Conservation (phyloP, 53 echinoderm and acorn worm species). For the Apostichopus leukothele region DNA sequence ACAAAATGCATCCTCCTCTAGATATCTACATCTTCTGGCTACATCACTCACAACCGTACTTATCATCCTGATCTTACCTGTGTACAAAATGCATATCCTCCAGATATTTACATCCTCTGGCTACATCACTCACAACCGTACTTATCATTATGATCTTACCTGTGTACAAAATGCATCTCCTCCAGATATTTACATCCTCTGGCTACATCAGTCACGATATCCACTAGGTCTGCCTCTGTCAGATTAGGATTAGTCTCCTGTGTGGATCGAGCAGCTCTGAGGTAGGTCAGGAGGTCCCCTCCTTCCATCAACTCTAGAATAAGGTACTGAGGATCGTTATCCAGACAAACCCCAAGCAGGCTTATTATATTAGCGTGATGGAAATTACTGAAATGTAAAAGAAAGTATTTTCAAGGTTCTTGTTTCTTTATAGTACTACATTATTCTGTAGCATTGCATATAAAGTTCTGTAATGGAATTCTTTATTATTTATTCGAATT, state of each 20-base stretch:
- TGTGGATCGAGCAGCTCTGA: constrained; percentile 71
- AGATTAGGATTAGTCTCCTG: constrained; percentile 59
- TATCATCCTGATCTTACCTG: constrained; percentile 56
- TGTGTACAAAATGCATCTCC: constrained; percentile 91
- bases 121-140: constrained; percentile 55
- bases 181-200: constrained; percentile 93
- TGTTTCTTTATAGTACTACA: too few relatives aligned
- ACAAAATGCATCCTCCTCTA: constrained; percentile 92
- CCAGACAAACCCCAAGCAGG: constrained; percentile 89
- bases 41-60: constrained; percentile 52
- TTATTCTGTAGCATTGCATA: too few relatives aligned
- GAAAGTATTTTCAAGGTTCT: too few relatives aligned
- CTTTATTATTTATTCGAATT: too few relatives aligned
- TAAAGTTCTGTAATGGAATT: too few relatives aligned
- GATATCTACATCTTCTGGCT: constrained; percentile 81
- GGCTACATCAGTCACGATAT: constrained; percentile 83
- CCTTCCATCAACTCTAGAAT: constrained; percentile 98
- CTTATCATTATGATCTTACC: constrained; percentile 52
- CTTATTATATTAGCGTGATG: constrained; percentile 84
- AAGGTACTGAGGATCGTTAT: constrained; percentile 97
- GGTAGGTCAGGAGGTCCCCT: constrained; percentile 86
- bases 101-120: constrained; percentile 85
- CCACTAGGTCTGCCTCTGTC: constrained; percentile 68
- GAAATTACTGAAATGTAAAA: constrained; percentile 74
- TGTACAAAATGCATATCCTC: constrained; percentile 94